Evolutionary conservation across 2,797 vertebrate species (phyloP).

Genomic region (Sebastes baramenuke): DNA sequence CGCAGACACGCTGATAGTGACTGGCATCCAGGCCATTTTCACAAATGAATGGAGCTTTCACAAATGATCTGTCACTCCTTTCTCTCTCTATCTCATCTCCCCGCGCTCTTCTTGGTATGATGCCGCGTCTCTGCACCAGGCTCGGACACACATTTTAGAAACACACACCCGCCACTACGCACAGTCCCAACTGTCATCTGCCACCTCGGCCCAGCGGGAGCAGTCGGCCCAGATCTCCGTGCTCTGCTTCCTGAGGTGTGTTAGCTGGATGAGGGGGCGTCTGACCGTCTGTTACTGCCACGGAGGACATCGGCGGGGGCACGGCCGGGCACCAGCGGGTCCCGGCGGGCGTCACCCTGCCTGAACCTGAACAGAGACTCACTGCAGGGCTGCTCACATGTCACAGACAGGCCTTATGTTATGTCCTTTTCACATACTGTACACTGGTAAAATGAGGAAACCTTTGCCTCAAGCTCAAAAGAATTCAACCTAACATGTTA

Average conservation of each 20-base stretch:
- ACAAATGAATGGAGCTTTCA: slow-evolving; percentile 65
- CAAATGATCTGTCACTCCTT: slow-evolving; percentile 48
- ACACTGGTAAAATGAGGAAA: neutral
- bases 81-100: neutral
- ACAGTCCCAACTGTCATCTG: slow-evolving; percentile 40
- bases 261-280: slow-evolving; percentile 26
- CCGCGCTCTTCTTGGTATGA: slow-evolving; percentile 21
- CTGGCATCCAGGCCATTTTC: slow-evolving; percentile 54
- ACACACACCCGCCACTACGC: neutral
- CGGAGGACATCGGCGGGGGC: neutral
- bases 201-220: slow-evolving; percentile 41
- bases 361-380: slow-evolving; percentile 10
- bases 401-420: neutral
- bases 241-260: slow-evolving; percentile 39
- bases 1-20: slow-evolving; percentile 47
- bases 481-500: neutral
- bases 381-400: slow-evolving; percentile 18
- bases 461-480: neutral
- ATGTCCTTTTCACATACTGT: neutral
- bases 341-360: slow-evolving; percentile 19
- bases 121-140: neutral
- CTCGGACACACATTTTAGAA: slow-evolving; percentile 4
- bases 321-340: slow-evolving; percentile 8
- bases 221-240: slow-evolving; percentile 31
- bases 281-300: slow-evolving; percentile 54